These are phyloP conservation scores for Scaptomyza graminum DNA, from an alignment of 1,140 invertebrate species.

Conservation along the genomic window DNA sequence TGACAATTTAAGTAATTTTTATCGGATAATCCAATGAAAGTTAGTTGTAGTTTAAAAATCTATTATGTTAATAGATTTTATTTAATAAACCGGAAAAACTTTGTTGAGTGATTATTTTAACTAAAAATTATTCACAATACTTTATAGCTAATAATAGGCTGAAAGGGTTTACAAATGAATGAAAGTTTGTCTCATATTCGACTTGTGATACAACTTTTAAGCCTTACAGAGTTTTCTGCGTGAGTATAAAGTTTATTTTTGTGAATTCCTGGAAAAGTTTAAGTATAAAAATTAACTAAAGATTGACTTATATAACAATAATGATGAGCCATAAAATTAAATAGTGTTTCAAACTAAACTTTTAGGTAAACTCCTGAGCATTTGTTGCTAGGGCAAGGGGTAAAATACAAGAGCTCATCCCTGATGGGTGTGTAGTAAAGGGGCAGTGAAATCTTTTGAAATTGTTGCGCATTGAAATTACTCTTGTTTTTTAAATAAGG, in stretches of 20 bases:
- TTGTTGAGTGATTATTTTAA: too few relatives aligned
- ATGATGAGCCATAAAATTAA: constrained; percentile 25
- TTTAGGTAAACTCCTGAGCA: constrained; percentile 14
- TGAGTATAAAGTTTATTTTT: neutral
- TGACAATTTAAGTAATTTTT: too few relatives aligned
- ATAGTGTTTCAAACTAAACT: constrained; percentile 1
- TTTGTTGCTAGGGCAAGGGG: constrained; percentile 27
- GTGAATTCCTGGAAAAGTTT: constrained; percentile 1
- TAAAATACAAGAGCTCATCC: neutral
- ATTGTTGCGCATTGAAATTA: constrained; percentile 34
- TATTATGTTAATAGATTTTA: too few relatives aligned
- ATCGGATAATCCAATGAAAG: too few relatives aligned
- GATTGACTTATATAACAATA: constrained; percentile 34
- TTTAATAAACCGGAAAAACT: too few relatives aligned
- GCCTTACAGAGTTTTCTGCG: neutral
- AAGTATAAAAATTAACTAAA: constrained; percentile 10
- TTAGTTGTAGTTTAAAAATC: too few relatives aligned
- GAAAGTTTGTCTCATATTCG: neutral
- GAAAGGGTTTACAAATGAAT: neutral
- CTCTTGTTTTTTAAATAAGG: constrained; percentile 43
- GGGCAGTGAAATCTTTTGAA: constrained; percentile 37
- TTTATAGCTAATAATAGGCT: too few relatives aligned
- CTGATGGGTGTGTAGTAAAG: neutral
- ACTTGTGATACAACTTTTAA: neutral
- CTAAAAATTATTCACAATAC: too few relatives aligned